Evolutionary conservation across 64 coral and sea anemone species (phyloP).

Genomic region (Pachyseris speciosa): DNA sequence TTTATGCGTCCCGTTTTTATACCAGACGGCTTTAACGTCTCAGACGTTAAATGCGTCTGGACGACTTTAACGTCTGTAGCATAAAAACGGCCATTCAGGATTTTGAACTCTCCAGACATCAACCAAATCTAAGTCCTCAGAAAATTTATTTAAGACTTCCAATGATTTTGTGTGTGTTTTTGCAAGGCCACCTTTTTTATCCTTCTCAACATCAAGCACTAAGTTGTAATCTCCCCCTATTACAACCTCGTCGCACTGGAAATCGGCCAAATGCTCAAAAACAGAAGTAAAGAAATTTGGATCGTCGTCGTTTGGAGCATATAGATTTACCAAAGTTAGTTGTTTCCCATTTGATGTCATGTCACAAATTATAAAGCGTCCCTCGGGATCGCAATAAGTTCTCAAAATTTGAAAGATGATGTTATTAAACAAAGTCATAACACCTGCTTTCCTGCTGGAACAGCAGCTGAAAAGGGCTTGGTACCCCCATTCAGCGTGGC

Average conservation of each 20-base stretch:
- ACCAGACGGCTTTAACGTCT: no score
- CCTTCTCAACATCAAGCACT: constrained; percentile 10
- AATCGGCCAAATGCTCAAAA: neutral
- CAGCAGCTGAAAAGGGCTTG: neutral
- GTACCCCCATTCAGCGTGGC: constrained; percentile 21
- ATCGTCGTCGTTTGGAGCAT: constrained; percentile 54
- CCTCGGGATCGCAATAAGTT: neutral
- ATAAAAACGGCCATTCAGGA: no score
- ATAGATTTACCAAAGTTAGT: constrained; percentile 13
- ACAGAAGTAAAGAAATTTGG: constrained; percentile 7
- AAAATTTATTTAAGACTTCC: neutral
- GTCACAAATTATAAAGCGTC: constrained; percentile 39
- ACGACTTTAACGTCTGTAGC: no score
- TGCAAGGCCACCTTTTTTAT: constrained; percentile 14
- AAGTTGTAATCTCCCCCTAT: constrained; percentile 4
- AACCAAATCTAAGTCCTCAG: neutral
- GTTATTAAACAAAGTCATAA: constrained; percentile 32
- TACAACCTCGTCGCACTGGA: constrained; percentile 16
- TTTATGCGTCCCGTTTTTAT: no score
- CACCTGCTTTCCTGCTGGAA: neutral
- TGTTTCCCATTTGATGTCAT: neutral
- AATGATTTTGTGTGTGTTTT: constrained; percentile 26
- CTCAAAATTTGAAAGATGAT: constrained; percentile 21
- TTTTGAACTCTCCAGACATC: constrained; percentile 23
- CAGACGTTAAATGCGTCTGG: no score